These are phyloP conservation scores for Ammodramus savannarum DNA, from an alignment of 2,113 vertebrate species.

Conservation along the genomic window DNA sequence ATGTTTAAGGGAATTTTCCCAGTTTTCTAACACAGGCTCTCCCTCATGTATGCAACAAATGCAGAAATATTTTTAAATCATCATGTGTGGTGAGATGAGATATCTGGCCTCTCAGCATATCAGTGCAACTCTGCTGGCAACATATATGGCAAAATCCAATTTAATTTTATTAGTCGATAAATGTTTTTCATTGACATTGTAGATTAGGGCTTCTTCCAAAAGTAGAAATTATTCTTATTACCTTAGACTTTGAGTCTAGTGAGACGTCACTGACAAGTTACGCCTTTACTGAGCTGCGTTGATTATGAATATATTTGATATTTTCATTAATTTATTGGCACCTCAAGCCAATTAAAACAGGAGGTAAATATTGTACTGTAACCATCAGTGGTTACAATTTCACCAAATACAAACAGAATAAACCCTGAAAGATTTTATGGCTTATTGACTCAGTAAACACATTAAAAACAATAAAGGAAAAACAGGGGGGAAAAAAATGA, in stretches of 20 bases:
- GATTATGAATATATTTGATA: background rate
- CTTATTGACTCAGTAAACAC: background rate
- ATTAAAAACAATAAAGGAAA: background rate
- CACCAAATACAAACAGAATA: background rate
- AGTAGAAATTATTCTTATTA: background rate
- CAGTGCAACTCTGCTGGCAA: background rate
- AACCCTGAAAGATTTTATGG: background rate
- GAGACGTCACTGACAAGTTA: background rate
- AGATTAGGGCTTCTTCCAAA: background rate
- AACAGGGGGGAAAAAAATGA: background rate
- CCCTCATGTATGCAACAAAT: background rate
- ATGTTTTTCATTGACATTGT: background rate
- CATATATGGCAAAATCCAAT: background rate
- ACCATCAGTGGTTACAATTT: background rate
- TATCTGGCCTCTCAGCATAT: background rate
- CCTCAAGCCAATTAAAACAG: background rate
- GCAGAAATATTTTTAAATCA: background rate
- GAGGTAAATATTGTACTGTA: background rate
- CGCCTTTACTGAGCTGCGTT: background rate
- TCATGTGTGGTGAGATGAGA: background rate
- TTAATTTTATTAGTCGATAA: background rate
- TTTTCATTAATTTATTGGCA: background rate
- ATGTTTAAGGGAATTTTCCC: background rate
- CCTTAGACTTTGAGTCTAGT: background rate
- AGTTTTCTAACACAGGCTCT: background rate